These are phyloP conservation scores for Apodemus agrarius DNA, from an alignment of 2,797 vertebrate genomes.

Conservation along the genomic window DNA sequence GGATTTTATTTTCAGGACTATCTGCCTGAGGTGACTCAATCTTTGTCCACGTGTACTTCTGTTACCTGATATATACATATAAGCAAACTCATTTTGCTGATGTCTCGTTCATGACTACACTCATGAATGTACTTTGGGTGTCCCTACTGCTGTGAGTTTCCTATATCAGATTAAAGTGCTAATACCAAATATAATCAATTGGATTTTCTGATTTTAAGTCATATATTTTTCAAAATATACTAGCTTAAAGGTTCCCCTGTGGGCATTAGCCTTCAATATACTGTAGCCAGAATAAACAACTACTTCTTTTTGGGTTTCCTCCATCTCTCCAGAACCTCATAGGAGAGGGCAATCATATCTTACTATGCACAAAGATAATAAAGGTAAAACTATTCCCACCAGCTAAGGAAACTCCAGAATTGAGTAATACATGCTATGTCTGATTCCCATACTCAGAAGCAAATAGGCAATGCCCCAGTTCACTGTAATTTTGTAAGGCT, in stretches of 20 bases:
- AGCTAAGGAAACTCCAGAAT: background rate
- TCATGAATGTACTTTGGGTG: background rate
- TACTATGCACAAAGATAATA: background rate
- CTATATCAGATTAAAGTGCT: background rate
- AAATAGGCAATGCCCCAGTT: background rate
- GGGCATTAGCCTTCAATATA: background rate
- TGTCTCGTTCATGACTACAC: background rate
- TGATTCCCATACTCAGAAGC: background rate
- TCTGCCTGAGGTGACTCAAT: background rate
- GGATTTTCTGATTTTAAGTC: background rate
- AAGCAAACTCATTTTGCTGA: background rate
- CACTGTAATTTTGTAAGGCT: background rate
- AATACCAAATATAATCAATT: background rate
- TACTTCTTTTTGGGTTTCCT: background rate
- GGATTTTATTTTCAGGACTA: background rate
- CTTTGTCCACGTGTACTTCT: background rate
- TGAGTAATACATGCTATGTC: background rate
- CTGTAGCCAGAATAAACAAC: background rate
- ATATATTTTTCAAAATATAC: background rate
- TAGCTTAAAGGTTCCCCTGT: background rate
- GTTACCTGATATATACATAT: background rate
- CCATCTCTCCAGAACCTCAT: background rate
- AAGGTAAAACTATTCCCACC: background rate
- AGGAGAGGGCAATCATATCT: background rate
- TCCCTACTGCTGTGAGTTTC: background rate